Evolutionary conservation across 2,113 vertebrate species (phyloP), one percentile per base, ranked within the genome.

Genomic region (Elephantulus edwardii): DNA sequence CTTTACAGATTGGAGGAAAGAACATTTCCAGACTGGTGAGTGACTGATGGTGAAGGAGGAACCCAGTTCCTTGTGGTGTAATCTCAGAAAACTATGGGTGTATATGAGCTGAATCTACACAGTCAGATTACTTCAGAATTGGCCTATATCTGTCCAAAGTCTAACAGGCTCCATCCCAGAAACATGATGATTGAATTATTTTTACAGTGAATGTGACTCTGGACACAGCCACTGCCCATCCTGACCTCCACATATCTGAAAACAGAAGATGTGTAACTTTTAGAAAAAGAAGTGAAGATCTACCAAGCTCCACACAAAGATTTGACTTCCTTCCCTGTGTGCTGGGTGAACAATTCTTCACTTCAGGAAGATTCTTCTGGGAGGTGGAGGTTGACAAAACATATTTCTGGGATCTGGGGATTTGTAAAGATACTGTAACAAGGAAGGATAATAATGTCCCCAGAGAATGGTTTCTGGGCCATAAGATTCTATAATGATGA

Each of bases 141-240:
- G 11, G n/a, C 19, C 42, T n/a, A n/a, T n/a, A n/a, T 82, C 54
- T 62, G 8, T 5, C 6, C 5, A n/a, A 74, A 1, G 12, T 2
- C 16, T 24, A 26, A 11, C 16, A 24, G 60, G 33, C 54, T 26
- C 8, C 1, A 68, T 84, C 48, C 48, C 30, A 38, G 11, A 38
- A 64, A 24, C 26, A 33, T 70, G 62, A 58, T 9, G 2, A 1
- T 70, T 16, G 9, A 26, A 4, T 56, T 89, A 13, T 92, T 60
- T 79, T 48, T 78, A 17, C 44, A 93, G 92, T 28, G 24, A 56
- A 38, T 35, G 22, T 93, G 30, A 76, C 48, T 17, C 75, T 93
- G 83, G 92, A 90, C 80, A 66, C 20, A 80, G n/a, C 6, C 20
- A 90, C 92, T 46, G 76, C 88, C 38, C 92, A 93, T 60, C 68